A percentile compares a stretch with the other conserved stretches of the same genome.
Conservation (phyloP, 2,888 invertebrate genomes). For the Scrobipalpa atriplicella region DNA sequence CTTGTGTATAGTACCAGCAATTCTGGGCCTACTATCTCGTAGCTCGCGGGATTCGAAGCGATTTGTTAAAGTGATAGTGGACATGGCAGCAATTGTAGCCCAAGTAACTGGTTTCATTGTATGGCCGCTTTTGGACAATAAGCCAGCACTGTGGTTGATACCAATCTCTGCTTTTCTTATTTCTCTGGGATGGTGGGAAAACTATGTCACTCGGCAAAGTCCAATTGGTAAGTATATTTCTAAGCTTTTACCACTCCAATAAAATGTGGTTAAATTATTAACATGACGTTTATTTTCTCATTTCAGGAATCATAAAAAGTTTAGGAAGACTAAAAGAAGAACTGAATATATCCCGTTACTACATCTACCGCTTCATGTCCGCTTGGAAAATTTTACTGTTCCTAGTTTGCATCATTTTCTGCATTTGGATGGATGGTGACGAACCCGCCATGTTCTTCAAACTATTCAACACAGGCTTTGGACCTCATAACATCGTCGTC, state of each 20-base stretch:
- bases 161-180: conserved; percentile 93
- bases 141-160: conserved; percentile 91
- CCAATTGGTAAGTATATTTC: conserved; percentile 84
- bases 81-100: conserved; percentile 92
- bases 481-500: conserved; percentile 90
- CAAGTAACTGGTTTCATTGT: conserved; percentile 96
- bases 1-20: conserved; percentile 94
- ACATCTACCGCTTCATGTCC: conserved; percentile 94
- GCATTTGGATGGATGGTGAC: conserved; percentile 89
- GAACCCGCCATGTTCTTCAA: conserved; percentile 90
- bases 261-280: not conserved
- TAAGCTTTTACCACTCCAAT: not conserved
- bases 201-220: conserved; percentile 94
- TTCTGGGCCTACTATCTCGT: conserved; percentile 89
- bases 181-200: conserved; percentile 99
- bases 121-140: conserved; percentile 93
- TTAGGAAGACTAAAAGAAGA: conserved; percentile 91
- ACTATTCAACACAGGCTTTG: conserved; percentile 88
- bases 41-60: conserved; percentile 91
- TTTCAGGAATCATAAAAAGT: conserved; percentile 86
- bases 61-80: conserved; percentile 90
- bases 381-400: conserved; percentile 95
- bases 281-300: not conserved
- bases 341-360: conserved; percentile 91
- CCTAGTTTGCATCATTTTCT: conserved; percentile 87